Percentiles rank a stretch among this genome's conserved stretches.
These are phyloP conservation scores for Thaleichthys pacificus DNA, from an alignment of 2,797 vertebrate genomes.

Conservation along the genomic window DNA sequence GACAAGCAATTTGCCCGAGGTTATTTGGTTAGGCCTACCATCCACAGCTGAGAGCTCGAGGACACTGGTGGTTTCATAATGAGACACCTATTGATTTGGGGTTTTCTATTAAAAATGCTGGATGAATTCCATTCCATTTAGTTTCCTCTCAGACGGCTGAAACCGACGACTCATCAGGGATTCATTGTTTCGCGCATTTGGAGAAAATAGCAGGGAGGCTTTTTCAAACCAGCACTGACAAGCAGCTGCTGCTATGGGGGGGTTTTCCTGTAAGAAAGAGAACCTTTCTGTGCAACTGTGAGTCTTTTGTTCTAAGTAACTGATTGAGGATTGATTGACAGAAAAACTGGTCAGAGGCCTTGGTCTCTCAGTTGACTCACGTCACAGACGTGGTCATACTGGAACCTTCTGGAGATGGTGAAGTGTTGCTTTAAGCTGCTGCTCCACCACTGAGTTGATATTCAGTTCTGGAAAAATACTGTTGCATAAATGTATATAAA, in stretches of 20 bases:
- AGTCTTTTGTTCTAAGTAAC: not conserved
- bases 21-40: slow-evolving; percentile 57
- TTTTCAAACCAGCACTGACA: slow-evolving; percentile 14
- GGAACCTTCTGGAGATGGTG: no score
- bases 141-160: slow-evolving; percentile 47
- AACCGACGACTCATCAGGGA: slow-evolving; percentile 44
- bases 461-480: no score
- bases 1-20: slow-evolving; percentile 55
- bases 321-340: not conserved
- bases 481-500: no score
- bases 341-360: not conserved
- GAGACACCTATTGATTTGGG: slow-evolving; percentile 65
- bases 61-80: slow-evolving; percentile 58
- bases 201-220: slow-evolving; percentile 24
- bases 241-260: slow-evolving; percentile 13
- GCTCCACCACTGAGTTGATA: no score
- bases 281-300: slow-evolving; percentile 16
- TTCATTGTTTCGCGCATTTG: slow-evolving; percentile 45
- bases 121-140: slow-evolving; percentile 65
- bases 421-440: no score
- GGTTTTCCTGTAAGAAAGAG: slow-evolving; percentile 14
- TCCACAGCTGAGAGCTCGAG: slow-evolving; percentile 59
- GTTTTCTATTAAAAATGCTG: slow-evolving; percentile 64
- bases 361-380: not conserved
- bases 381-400: not conserved